phyloP scores from a whole-genome alignment of 1,140 invertebrate species.

The Venturia canescens region DNA sequence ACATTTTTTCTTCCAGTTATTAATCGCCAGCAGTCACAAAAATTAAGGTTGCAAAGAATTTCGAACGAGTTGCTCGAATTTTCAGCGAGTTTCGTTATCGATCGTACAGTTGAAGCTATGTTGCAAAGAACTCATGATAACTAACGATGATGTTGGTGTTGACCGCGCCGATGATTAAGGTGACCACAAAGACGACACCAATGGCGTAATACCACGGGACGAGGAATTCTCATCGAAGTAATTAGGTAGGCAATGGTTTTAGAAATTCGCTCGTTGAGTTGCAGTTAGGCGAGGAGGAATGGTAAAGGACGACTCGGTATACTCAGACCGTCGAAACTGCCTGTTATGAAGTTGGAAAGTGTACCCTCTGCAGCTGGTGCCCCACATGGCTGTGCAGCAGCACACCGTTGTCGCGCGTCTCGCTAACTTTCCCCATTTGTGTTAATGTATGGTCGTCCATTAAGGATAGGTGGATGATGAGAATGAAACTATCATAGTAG shows the following conservation, averaged over 20 bases:
- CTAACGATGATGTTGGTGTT: no score
- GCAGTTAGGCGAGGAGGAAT: not conserved
- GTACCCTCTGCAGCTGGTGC: slow-evolving; percentile 52
- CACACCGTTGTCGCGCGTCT: slow-evolving; percentile 31
- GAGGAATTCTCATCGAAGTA: not conserved
- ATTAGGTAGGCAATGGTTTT: not conserved
- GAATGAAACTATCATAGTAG: slow-evolving; percentile 15
- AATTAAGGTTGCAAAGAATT: no score
- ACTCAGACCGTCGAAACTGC: slow-evolving; percentile 36
- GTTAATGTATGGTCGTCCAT: slow-evolving; percentile 59
- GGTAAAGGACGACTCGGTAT: not conserved
- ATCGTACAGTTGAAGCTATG: no score
- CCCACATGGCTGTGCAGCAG: slow-evolving; percentile 39
- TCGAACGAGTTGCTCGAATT: no score
- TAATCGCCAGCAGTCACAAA: no score
- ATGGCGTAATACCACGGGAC: no score
- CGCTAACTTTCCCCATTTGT: slow-evolving; percentile 57
- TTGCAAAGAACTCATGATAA: no score
- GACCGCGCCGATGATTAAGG: no score
- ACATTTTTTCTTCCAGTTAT: no score
- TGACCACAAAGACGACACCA: no score
- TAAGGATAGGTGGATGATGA: slow-evolving; percentile 46
- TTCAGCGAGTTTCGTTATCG: no score
- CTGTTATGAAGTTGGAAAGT: slow-evolving; percentile 53
- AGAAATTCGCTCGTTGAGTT: not conserved